A percentile compares a stretch with the other conserved stretches of the same genome.
phyloP scores from a whole-genome alignment of 2,113 vertebrate species.

The Hemicordylus capensis region DNA sequence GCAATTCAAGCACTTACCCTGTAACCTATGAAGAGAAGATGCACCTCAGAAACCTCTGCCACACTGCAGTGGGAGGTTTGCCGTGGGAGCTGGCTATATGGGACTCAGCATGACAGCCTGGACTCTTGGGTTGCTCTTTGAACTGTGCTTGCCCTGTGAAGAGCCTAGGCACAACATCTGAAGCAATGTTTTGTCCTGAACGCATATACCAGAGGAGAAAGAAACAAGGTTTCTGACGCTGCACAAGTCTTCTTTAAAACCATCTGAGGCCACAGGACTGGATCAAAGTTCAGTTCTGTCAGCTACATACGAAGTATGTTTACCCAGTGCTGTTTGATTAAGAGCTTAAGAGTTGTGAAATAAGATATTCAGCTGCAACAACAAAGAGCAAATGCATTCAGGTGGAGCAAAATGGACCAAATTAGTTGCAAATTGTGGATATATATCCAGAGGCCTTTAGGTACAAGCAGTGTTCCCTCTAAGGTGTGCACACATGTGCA shows the following conservation, averaged over 20 bases:
- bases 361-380: conserved; percentile 56
- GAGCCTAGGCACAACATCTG: not conserved
- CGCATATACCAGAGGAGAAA: conserved; percentile 50
- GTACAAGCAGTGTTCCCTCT: too few species aligned
- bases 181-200: not conserved
- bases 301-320: conserved; percentile 64
- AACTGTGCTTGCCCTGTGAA: not conserved
- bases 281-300: conserved; percentile 68
- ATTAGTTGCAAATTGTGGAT: not conserved
- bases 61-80: conserved; percentile 6
- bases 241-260: conserved; percentile 65
- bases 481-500: too few species aligned
- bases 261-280: conserved; percentile 53
- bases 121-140: not conserved
- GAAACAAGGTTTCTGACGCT: conserved; percentile 52
- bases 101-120: not conserved
- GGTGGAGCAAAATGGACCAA: not conserved
- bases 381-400: conserved; percentile 27
- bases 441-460: not conserved
- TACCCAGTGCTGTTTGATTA: conserved; percentile 64
- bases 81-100: not conserved
- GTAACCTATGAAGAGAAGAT: conserved; percentile 54
- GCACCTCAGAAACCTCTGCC: conserved; percentile 50
- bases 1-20: too few species aligned
- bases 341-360: conserved; percentile 54